Base-by-base conservation (phyloP, 2,888 invertebrate genomes). In the Scaptomyza reducta region DNA sequence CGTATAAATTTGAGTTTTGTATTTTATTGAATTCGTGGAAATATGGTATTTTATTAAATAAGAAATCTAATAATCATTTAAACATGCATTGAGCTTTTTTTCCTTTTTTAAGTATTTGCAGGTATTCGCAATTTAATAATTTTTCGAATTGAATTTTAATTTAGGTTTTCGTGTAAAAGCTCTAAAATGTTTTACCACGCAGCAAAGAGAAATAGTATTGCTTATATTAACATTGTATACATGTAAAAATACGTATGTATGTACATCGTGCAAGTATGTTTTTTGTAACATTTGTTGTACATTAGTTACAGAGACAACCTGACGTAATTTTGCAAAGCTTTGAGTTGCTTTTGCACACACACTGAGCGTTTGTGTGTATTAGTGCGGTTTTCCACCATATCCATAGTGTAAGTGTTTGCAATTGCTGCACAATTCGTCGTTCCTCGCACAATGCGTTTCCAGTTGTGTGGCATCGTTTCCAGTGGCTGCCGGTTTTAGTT, bases 391-490 rank as follows among this genome's bases (percentile, higher is more conserved):
- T 78, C 58, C 79, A 76, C 70, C 66, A 77, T 55, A 75, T 29
- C 18, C 11, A 38, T 16, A 40, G 53, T 74, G 46, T 51, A 16
- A 33, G 50, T 64, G 33, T 66, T 54, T 80, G 79, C 82, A 79
- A 60, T 55, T 65, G 71, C 71, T 73, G 78, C 82, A 82, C 58
- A 72, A 60, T 61, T 76, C 58, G 41, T 67, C 45, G 66, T 42
- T 53, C 51, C 54, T 75, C 57, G 57, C 53, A 64, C 61, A 61
- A 76, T 57, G 85, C 62, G 78, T 80, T 85, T 83, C 80, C 83
- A 87, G 87, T 85, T 80, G 77, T 64, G 71, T 87, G 73, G 70
- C 83, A 81, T 73, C 72, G 80, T 70, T 85, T 87, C 74, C 82
- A 80, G 63, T 63, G 66, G 53, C 53, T 63, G 80, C 69, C 79